phyloP scores from a whole-genome alignment of 2,113 vertebrate species.

The Melanocharis versteri region DNA sequence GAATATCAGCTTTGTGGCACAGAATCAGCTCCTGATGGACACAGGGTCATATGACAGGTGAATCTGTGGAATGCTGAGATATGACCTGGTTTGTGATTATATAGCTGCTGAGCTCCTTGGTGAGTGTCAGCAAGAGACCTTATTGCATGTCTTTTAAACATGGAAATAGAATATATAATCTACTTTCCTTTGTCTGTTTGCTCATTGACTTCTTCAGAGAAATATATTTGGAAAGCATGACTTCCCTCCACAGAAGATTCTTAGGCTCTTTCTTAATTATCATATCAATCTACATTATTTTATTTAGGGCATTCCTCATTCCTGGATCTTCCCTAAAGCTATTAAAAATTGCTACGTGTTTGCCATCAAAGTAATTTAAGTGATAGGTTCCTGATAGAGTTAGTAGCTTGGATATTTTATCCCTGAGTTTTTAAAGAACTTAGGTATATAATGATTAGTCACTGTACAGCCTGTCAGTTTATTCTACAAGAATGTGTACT shows the following conservation, averaged over 20 bases:
- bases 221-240: not conserved
- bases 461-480: not conserved
- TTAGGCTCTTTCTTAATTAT: not conserved
- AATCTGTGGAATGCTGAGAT: not conserved
- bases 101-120: not conserved
- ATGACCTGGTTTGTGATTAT: not conserved
- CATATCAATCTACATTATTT: not conserved
- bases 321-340: not conserved
- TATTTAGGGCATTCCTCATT: not conserved
- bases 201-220: not conserved
- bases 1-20: not conserved
- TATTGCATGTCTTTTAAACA: not conserved
- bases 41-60: accelerated
- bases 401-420: not conserved
- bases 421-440: not conserved
- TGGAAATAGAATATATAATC: not conserved
- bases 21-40: not conserved
- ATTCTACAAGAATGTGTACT: not conserved
- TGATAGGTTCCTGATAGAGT: not conserved
- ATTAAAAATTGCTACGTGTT: not conserved
- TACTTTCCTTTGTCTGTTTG: not conserved
- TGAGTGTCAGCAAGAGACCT: not conserved
- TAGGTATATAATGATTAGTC: not conserved
- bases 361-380: not conserved
- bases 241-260: not conserved